These are phyloP conservation scores for Nothura maculosa DNA, from an alignment of 2,797 vertebrate species.

Conservation along the genomic window DNA sequence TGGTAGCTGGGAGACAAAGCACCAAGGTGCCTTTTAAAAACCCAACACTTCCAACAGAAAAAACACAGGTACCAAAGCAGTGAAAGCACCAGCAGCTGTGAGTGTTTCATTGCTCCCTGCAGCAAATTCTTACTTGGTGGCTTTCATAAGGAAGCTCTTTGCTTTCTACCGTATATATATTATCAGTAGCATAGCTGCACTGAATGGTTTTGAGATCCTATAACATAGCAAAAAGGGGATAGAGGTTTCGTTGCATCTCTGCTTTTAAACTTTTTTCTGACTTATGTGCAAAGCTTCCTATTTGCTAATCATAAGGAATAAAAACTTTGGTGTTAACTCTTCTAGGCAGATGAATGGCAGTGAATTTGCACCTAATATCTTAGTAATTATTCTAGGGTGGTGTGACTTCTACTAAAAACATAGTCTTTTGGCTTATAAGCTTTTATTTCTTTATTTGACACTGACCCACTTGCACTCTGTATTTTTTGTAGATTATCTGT, in stretches of 20 bases:
- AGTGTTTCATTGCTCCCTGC: not conserved
- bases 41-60: not conserved
- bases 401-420: not conserved
- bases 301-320: not conserved
- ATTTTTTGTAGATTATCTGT: slow-evolving; percentile 48
- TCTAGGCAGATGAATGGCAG: not conserved
- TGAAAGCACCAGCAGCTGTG: not conserved
- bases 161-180: not conserved
- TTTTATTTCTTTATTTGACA: not conserved
- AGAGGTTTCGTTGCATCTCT: not conserved
- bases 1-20: not conserved
- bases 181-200: fast-evolving
- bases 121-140: not conserved
- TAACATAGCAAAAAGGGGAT: not conserved
- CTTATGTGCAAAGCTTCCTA: not conserved
- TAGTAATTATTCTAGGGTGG: not conserved
- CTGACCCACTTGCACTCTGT: not conserved
- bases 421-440: not conserved
- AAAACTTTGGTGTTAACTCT: not conserved
- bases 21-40: not conserved
- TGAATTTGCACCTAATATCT: not conserved
- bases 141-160: not conserved
- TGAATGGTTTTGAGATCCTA: not conserved
- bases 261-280: not conserved
- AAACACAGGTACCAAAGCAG: not conserved